A percentile compares a stretch with the other conserved stretches of the same genome.
phyloP scores from a whole-genome alignment of 2,113 vertebrate genomes.

The Nesoenas mayeri region DNA sequence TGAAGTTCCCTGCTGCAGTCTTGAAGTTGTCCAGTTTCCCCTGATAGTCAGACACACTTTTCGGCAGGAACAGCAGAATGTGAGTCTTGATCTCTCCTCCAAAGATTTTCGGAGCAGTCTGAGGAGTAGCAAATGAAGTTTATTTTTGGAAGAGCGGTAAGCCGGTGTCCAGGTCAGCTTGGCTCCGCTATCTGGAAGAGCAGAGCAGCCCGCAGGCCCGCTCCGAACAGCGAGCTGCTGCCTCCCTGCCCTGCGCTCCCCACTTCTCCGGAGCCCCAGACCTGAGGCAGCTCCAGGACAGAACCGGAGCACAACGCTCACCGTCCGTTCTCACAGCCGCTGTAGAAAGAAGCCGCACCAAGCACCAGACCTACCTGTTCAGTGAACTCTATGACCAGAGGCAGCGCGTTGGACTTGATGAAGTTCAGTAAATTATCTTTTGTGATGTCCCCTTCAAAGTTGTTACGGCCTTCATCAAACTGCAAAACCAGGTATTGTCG shows the following conservation, averaged over 20 bases:
- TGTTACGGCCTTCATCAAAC: conserved; percentile 96
- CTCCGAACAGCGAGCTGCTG: not conserved
- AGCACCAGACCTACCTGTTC: conserved; percentile 84
- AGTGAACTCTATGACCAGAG: conserved; percentile 97
- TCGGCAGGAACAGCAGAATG: conserved; percentile 93
- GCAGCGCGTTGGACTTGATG: conserved; percentile 92
- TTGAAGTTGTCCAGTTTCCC: conserved; percentile 92
- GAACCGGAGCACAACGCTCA: accelerated
- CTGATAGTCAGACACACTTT: conserved; percentile 85
- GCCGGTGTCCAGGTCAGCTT: not conserved
- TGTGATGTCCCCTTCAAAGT: conserved; percentile 88
- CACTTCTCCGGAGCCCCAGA: not conserved
- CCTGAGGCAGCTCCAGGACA: not conserved
- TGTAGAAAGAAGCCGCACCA: not conserved
- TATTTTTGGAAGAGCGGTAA: not conserved
- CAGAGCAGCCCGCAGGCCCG: not conserved
- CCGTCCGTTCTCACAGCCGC: not conserved
- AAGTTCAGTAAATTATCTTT: conserved; percentile 89
- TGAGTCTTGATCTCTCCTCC: conserved; percentile 99
- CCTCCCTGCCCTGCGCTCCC: not conserved
- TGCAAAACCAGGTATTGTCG: conserved; percentile 46
- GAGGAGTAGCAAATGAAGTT: not conserved
- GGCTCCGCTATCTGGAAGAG: not conserved
- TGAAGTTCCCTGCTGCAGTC: conserved; percentile 88
- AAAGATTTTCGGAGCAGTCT: conserved; percentile 98